Evolutionary conservation across 2,113 vertebrate species (phyloP).

Genomic region (Podarcis cretensis): DNA sequence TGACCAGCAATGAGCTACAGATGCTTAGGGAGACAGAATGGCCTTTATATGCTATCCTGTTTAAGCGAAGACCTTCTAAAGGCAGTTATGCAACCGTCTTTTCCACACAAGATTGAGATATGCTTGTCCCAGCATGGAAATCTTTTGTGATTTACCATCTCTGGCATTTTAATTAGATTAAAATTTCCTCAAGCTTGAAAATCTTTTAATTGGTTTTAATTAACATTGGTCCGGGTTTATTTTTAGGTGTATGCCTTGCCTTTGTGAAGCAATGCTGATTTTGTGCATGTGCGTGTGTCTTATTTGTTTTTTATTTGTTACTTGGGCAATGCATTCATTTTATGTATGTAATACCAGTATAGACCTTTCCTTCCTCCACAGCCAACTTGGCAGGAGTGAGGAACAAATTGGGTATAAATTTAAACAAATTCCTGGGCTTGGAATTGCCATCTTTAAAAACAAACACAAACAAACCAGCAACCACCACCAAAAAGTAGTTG

Average conservation of each 20-base stretch:
- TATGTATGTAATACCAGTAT: neutral
- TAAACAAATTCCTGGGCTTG: neutral
- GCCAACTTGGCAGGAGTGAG: too few relatives aligned
- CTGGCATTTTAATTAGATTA: slow-evolving; percentile 25
- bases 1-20: neutral
- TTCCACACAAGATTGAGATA: neutral
- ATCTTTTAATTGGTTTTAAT: slow-evolving; percentile 7
- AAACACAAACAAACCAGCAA: too few relatives aligned
- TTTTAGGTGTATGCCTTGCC: neutral
- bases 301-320: neutral
- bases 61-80: slow-evolving; percentile 12
- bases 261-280: neutral
- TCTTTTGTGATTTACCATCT: neutral
- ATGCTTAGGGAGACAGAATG: neutral
- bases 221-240: slow-evolving; percentile 5
- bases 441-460: too few relatives aligned
- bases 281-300: neutral
- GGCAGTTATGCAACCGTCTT: slow-evolving; percentile 13
- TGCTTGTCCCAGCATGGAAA: slow-evolving; percentile 23
- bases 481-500: too few relatives aligned
- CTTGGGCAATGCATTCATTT: slow-evolving; percentile 11
- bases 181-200: slow-evolving; percentile 27
- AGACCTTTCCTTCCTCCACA: too few relatives aligned
- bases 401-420: neutral
- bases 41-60: neutral